phyloP scores from a whole-genome alignment of 2,113 vertebrate genomes.

The Podarcis raffonei region DNA sequence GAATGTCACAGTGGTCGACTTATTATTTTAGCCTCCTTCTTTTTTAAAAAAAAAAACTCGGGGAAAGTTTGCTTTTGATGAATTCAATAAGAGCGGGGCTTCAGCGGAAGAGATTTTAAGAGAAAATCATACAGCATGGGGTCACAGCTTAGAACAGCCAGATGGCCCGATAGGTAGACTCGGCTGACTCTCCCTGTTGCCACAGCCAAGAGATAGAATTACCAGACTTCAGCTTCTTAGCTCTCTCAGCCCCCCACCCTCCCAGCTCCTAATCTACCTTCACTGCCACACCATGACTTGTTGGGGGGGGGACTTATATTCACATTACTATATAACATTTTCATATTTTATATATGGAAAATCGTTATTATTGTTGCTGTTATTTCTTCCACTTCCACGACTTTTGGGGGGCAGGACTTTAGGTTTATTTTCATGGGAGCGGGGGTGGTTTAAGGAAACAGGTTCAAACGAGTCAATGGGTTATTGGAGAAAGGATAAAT shows the following conservation, averaged over 20 bases:
- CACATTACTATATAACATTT: too few relatives aligned
- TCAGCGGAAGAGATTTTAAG: conserved; percentile 85
- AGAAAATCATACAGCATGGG: conserved; percentile 84
- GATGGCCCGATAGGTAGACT: conserved; percentile 79
- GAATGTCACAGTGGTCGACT: conserved; percentile 97
- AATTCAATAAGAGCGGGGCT: conserved; percentile 88
- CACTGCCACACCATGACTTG: neutral
- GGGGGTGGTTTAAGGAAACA: neutral
- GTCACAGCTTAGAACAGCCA: conserved; percentile 82
- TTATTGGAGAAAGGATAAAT: neutral
- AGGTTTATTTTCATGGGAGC: neutral
- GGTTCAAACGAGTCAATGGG: neutral
- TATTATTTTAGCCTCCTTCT: conserved; percentile 88
- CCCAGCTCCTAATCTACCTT: conserved; percentile 2
- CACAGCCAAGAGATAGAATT: conserved; percentile 67
- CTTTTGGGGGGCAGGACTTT: neutral
- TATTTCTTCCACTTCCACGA: too few relatives aligned
- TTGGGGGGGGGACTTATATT: neutral
- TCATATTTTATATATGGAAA: too few relatives aligned
- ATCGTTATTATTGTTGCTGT: too few relatives aligned
- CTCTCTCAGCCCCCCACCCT: conserved; percentile 38
- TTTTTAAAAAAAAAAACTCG: conserved; percentile 78
- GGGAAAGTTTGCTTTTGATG: conserved; percentile 94
- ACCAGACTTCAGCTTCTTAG: conserved; percentile 52
- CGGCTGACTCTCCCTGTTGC: conserved; percentile 53